Conservation (phyloP, 2,113 vertebrate genomes). For the Salvelinus alpinus region DNA sequence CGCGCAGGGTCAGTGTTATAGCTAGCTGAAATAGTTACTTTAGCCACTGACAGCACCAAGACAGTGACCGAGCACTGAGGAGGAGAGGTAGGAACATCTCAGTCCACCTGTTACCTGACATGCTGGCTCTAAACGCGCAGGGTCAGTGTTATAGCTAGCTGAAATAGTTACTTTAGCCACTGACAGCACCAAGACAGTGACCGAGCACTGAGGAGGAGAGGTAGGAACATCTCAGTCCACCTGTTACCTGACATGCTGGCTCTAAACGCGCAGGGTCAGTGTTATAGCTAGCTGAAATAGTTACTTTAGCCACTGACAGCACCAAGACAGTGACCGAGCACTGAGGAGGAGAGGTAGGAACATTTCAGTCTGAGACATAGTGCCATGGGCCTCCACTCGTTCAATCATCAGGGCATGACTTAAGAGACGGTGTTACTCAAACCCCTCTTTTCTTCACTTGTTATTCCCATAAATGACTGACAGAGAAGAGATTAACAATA, state of each 20-base stretch:
- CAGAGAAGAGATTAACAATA: conserved; percentile 70
- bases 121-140: too few species aligned
- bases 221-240: too few species aligned
- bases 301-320: too few species aligned
- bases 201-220: too few species aligned
- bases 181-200: too few species aligned
- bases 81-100: neutral
- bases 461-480: conserved; percentile 77
- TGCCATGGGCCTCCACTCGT: conserved; percentile 53
- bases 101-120: neutral
- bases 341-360: conserved; percentile 14
- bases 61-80: conserved; percentile 16
- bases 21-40: too few species aligned
- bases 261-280: too few species aligned
- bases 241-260: too few species aligned
- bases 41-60: neutral
- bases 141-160: too few species aligned
- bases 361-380: conserved; percentile 22
- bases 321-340: too few species aligned
- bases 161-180: too few species aligned
- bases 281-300: neutral
- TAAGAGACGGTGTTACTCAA: conserved; percentile 79
- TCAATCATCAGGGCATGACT: conserved; percentile 65
- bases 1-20: too few species aligned
- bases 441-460: conserved; percentile 76